Percentiles rank a stretch among this genome's conserved stretches.
Evolutionary conservation across 2,113 vertebrate species (phyloP).

Genomic region (Prietella phreatophila): DNA sequence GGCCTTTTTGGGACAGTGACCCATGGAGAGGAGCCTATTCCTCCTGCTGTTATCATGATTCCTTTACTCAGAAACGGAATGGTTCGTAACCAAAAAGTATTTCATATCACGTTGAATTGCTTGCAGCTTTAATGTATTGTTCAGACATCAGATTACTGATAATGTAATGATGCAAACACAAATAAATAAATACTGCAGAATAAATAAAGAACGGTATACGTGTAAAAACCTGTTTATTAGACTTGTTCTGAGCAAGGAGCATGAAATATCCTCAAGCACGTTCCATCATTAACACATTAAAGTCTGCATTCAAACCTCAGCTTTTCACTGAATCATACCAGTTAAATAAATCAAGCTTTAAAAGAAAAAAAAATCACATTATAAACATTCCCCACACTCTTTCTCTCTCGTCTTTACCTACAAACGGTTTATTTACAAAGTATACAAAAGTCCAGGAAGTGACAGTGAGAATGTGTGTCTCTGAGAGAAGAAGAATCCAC

Average conservation of each 20-base stretch:
- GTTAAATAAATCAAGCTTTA: constrained; percentile 43
- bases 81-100: neutral
- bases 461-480: neutral
- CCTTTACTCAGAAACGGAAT: neutral
- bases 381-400: constrained; percentile 52
- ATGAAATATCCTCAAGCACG: constrained; percentile 14
- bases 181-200: neutral
- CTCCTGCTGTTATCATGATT: neutral
- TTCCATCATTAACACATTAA: constrained; percentile 21
- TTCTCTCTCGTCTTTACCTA: constrained; percentile 51
- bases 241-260: constrained; percentile 32
- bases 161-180: neutral
- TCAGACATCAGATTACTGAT: neutral
- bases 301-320: neutral
- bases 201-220: neutral
- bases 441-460: constrained; percentile 66
- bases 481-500: constrained; percentile 29
- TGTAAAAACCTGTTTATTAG: constrained; percentile 52
- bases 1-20: neutral
- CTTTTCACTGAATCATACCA: constrained; percentile 45
- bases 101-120: neutral
- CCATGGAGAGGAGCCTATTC: neutral
- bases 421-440: constrained; percentile 72
- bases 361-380: constrained; percentile 43
- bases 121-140: neutral